These are phyloP conservation scores for Capromys pilorides DNA, from an alignment of 2,797 vertebrate genomes.

Conservation along the genomic window DNA sequence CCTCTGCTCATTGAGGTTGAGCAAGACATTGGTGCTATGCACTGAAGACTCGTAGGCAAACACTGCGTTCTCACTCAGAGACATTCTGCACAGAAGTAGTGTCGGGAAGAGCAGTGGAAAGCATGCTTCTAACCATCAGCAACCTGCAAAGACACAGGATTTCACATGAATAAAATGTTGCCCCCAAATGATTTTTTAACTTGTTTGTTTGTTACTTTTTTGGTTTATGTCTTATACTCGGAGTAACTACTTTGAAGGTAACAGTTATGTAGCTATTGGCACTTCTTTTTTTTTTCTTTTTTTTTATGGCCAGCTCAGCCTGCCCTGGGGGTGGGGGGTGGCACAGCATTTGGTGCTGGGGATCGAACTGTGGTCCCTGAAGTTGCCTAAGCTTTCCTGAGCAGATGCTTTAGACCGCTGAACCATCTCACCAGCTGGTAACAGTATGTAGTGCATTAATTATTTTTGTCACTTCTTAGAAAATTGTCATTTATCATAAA, in stretches of 20 bases:
- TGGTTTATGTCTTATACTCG: not conserved
- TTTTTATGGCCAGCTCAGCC: too few species aligned
- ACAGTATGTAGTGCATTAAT: not conserved
- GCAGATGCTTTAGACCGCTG: too few species aligned
- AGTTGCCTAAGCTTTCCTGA: too few species aligned
- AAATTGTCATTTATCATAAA: not conserved
- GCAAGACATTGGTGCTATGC: slow-evolving; percentile 92
- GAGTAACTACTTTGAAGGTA: not conserved
- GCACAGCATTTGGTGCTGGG: too few species aligned
- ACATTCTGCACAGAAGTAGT: slow-evolving; percentile 89
- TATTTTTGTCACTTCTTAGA: not conserved
- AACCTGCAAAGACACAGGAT: slow-evolving; percentile 76
- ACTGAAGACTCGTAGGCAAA: slow-evolving; percentile 97
- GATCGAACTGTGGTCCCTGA: too few species aligned
- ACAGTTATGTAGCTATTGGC: too few species aligned
- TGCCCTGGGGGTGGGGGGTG: too few species aligned
- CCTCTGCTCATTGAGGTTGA: slow-evolving; percentile 93
- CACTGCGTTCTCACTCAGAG: slow-evolving; percentile 89
- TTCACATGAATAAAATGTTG: not conserved
- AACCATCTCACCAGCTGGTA: too few species aligned
- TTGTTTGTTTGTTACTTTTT: not conserved
- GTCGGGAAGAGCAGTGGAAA: slow-evolving; percentile 78
- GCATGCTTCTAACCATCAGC: slow-evolving; percentile 85
- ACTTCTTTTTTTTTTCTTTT: too few species aligned
- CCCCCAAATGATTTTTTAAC: not conserved